A percentile compares a stretch with the other conserved stretches of the same genome.
Evolutionary conservation across 1,140 invertebrate species (phyloP).

Genomic region (Drosophila grimshawi): DNA sequence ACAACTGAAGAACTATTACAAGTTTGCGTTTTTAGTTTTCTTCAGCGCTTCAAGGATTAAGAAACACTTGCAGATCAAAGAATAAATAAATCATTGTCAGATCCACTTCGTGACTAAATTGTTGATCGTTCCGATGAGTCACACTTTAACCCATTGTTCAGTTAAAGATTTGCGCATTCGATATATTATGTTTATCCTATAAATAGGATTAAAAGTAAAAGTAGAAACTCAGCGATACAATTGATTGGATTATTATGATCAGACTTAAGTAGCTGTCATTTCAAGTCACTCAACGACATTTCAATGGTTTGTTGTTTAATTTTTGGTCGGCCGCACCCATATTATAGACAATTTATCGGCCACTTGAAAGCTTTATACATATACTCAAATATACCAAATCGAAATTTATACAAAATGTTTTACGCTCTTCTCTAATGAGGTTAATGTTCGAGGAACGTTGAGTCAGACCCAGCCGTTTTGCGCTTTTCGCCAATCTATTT

Average conservation of each 20-base stretch:
- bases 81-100: too few relatives aligned
- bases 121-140: not conserved
- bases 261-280: not conserved
- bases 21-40: too few relatives aligned
- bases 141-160: not conserved
- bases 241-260: not conserved
- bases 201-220: not conserved
- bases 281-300: conserved; percentile 10
- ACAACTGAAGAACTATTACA: too few relatives aligned
- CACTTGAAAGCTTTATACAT: conserved; percentile 34
- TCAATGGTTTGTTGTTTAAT: conserved; percentile 22
- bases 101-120: not conserved
- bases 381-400: conserved; percentile 28
- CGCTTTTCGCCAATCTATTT: conserved; percentile 75
- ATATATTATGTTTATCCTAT: too few relatives aligned
- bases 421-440: conserved; percentile 75
- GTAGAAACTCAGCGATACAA: not conserved
- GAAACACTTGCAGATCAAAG: too few relatives aligned
- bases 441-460: conserved; percentile 79
- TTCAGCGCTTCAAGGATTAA: too few relatives aligned
- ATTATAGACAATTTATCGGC: conserved; percentile 40
- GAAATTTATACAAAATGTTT: conserved; percentile 47
- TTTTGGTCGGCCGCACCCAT: conserved; percentile 21
- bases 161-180: too few relatives aligned
- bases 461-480: conserved; percentile 64